Conservation (phyloP, 2,797 vertebrate genomes). For the Enteromius fasciolatus region DNA sequence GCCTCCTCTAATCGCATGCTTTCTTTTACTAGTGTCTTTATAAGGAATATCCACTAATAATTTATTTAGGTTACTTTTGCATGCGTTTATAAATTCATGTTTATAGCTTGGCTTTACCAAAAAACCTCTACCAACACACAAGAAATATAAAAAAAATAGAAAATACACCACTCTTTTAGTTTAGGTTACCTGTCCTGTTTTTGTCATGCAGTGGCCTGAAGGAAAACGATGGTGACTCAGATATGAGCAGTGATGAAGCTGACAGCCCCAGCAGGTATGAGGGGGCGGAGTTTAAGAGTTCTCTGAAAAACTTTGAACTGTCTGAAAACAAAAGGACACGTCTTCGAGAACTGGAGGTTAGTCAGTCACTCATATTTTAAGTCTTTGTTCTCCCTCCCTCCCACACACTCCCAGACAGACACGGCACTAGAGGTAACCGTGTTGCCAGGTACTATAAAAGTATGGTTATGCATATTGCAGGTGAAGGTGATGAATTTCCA, state of each 20-base stretch:
- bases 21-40: not conserved
- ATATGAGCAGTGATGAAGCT: slow-evolving; percentile 74
- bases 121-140: no score
- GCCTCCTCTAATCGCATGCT: not conserved
- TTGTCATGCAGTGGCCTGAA: slow-evolving; percentile 47
- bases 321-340: slow-evolving; percentile 81
- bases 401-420: not conserved
- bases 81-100: no score
- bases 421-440: not conserved
- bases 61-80: not conserved
- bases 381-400: not conserved
- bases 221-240: slow-evolving; percentile 68
- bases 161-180: not conserved
- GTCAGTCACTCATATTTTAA: not conserved
- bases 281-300: slow-evolving; percentile 76
- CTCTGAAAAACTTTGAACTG: slow-evolving; percentile 77
- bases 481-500: slow-evolving; percentile 83
- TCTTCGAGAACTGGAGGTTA: slow-evolving; percentile 80
- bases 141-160: not conserved
- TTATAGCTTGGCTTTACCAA: no score
- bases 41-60: not conserved
- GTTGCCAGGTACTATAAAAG: not conserved
- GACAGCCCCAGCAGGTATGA: slow-evolving; percentile 74
- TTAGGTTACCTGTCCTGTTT: not conserved
- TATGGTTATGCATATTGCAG: slow-evolving; percentile 61